Conservation (phyloP, 2,797 vertebrate genomes). For the Tokudaia tokunoshimensis region DNA sequence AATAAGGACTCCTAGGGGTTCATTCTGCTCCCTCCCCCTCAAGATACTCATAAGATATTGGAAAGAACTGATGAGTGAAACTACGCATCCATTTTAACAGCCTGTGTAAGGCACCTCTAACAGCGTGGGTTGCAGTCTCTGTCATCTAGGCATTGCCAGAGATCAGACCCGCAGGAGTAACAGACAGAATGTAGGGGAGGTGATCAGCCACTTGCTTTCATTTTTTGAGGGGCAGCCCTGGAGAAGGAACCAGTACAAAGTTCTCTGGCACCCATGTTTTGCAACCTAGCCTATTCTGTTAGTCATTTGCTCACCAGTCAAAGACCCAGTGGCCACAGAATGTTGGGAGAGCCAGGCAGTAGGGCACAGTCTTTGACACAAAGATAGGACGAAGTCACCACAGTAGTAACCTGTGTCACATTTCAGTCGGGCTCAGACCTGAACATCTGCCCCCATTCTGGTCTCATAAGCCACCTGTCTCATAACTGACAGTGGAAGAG, state of each 20-base stretch:
- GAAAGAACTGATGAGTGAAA: too few relatives aligned
- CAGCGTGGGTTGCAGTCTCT: neutral
- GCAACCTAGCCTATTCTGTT: neutral
- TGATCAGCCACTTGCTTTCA: neutral
- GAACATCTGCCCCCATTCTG: fast-evolving
- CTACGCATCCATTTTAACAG: neutral
- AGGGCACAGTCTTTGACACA: neutral
- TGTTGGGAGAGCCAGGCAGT: too few relatives aligned
- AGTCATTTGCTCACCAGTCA: neutral
- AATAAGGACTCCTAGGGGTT: fast-evolving
- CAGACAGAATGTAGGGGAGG: neutral
- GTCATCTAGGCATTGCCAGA: neutral
- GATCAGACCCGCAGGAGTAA: neutral
- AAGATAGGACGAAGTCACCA: neutral
- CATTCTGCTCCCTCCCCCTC: neutral
- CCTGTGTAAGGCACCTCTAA: neutral
- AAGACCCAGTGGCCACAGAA: neutral
- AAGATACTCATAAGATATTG: neutral
- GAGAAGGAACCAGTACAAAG: neutral
- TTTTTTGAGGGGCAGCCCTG: neutral
- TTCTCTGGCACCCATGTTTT: neutral
- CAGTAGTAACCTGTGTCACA: too few relatives aligned
- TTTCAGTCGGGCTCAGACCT: too few relatives aligned
- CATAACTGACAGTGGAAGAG: neutral
- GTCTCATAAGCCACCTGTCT: neutral